Percentiles rank a stretch among this genome's conserved stretches.
Evolutionary conservation across 2,797 vertebrate species (phyloP).

Genomic region (Eulemur albifrons): DNA sequence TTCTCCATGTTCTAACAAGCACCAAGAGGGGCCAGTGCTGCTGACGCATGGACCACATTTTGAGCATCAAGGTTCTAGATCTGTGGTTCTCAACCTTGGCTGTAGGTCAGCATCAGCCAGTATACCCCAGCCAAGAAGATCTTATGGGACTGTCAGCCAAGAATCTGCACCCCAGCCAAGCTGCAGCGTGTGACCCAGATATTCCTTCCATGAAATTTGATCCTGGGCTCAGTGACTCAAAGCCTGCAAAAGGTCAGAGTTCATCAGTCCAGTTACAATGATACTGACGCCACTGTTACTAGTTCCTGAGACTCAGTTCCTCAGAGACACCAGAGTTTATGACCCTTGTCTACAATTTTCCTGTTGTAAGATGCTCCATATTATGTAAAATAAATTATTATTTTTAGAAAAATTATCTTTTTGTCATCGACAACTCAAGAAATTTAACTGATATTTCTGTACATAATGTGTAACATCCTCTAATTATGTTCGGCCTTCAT

Average conservation of each 20-base stretch:
- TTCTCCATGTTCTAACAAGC: not conserved
- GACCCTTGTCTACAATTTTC: not conserved
- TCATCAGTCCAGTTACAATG: not conserved
- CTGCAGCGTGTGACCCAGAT: not conserved
- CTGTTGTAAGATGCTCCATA: not conserved
- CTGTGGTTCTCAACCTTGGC: not conserved
- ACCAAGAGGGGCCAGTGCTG: not conserved
- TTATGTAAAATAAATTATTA: not conserved
- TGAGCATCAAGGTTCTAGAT: not conserved
- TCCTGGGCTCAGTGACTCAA: not conserved
- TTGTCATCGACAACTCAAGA: not conserved
- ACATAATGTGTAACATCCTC: not conserved
- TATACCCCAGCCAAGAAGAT: not conserved
- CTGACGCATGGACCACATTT: accelerated
- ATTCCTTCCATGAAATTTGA: not conserved
- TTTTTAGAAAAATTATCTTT: not conserved
- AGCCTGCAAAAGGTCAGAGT: not conserved
- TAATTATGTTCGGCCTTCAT: not conserved
- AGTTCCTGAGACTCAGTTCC: not conserved
- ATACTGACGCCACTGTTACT: not conserved
- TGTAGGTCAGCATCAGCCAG: not conserved
- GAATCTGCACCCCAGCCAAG: not conserved
- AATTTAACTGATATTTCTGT: not conserved
- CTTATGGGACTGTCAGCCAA: not conserved
- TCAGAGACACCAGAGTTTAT: not conserved